Evolutionary conservation across 1,140 invertebrate species (phyloP).

Genomic region (Sesamia nonagrioides): DNA sequence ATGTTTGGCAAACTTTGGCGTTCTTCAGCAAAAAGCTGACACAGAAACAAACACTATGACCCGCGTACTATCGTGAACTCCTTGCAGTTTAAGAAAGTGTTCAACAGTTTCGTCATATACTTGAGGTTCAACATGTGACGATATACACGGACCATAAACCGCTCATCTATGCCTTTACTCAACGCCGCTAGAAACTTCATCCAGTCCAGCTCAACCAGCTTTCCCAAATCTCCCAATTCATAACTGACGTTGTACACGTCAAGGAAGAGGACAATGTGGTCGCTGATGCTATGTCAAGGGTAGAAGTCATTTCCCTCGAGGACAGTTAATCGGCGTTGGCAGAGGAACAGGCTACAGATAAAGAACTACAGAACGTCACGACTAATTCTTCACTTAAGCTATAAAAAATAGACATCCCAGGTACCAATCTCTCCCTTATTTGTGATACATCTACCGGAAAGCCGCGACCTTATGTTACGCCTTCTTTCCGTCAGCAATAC

Average conservation of each 20-base stretch:
- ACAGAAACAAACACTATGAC: too few relatives aligned
- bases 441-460: conserved; percentile 37
- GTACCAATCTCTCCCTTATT: not conserved
- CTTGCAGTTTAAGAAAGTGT: conserved; percentile 81
- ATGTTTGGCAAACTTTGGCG: not conserved
- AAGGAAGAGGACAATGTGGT: conserved; percentile 27
- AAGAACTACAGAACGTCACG: too few relatives aligned
- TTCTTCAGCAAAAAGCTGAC: conserved; percentile 50
- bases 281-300: conserved; percentile 7
- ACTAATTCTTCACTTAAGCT: too few relatives aligned
- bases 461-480: too few relatives aligned
- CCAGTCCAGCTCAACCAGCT: conserved; percentile 31
- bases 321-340: too few relatives aligned
- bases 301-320: conserved; percentile 23
- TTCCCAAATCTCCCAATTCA: conserved; percentile 30
- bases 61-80: conserved; percentile 71
- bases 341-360: too few relatives aligned
- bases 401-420: conserved; percentile 10
- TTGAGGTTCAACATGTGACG: too few relatives aligned
- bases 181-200: conserved; percentile 36
- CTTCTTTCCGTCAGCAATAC: not conserved
- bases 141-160: too few relatives aligned
- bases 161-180: too few relatives aligned
- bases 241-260: conserved; percentile 23
- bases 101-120: too few relatives aligned